Evolutionary conservation across 2,888 invertebrate genomes (phyloP).

Genomic region (Drosophila limbata): DNA sequence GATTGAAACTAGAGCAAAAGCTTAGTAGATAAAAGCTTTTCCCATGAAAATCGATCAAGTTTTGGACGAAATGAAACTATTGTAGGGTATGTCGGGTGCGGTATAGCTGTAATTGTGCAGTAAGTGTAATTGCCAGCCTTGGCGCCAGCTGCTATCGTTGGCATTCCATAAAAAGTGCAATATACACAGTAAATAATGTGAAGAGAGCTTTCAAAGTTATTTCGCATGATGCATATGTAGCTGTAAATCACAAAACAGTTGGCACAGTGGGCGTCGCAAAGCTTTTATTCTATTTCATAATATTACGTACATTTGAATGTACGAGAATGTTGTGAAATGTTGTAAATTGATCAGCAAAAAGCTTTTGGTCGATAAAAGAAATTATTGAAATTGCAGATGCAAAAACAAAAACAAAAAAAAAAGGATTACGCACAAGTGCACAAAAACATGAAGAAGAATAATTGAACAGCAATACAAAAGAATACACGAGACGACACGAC

Average conservation of each 20-base stretch:
- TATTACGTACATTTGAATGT: not conserved
- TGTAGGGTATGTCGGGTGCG: conserved; percentile 3
- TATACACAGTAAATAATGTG: conserved; percentile 25
- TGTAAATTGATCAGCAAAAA: conserved; percentile 14
- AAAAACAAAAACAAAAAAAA: not conserved
- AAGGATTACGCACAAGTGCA: conserved; percentile 53
- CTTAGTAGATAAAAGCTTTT: not conserved
- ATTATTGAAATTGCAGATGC: conserved; percentile 3
- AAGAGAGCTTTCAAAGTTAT: conserved; percentile 36
- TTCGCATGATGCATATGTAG: conserved; percentile 40
- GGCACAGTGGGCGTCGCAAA: conserved; percentile 20
- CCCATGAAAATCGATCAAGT: not conserved
- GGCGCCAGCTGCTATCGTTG: conserved; percentile 28
- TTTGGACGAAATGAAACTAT: not conserved
- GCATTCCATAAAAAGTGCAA: conserved; percentile 39
- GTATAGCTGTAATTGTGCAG: not conserved
- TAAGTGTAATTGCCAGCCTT: conserved; percentile 3
- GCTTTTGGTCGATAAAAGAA: conserved; percentile 6
- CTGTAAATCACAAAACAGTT: conserved; percentile 21
- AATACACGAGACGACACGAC: conserved; percentile 1
- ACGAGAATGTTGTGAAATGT: not conserved
- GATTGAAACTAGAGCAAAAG: not conserved
- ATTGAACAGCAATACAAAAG: not conserved
- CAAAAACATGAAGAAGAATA: not conserved
- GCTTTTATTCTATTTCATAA: conserved; percentile 42